Percentiles rank a stretch among this genome's conserved stretches.
phyloP scores from a whole-genome alignment of 2,797 vertebrate genomes.

The Hemitrygon akajei region DNA sequence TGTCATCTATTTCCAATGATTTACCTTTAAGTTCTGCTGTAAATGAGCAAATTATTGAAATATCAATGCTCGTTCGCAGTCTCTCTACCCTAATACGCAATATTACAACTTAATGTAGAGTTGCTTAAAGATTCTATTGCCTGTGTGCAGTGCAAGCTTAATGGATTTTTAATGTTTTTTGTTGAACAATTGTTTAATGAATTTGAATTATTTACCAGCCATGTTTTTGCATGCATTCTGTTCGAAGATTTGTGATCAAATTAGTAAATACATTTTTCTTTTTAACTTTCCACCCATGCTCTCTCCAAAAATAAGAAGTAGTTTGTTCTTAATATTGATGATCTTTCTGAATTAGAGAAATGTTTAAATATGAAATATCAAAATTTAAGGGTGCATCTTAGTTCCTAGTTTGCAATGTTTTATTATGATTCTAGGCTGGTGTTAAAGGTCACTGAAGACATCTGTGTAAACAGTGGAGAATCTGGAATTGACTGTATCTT shows the following conservation, averaged over 20 bases:
- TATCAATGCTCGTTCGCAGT: neutral
- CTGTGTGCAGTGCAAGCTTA: neutral
- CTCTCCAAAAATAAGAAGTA: neutral
- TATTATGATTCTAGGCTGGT: neutral
- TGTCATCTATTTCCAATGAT: neutral
- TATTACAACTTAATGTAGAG: neutral
- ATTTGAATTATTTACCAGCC: neutral
- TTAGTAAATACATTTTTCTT: neutral
- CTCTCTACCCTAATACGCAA: neutral
- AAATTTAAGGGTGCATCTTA: conserved; percentile 29
- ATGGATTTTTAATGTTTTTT: neutral
- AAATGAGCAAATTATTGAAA: neutral
- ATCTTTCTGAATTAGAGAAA: no score
- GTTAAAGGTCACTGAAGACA: conserved; percentile 34
- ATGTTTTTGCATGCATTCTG: neutral
- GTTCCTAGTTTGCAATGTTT: conserved; percentile 6
- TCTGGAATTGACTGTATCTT: neutral
- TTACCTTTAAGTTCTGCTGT: neutral
- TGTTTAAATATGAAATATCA: neutral
- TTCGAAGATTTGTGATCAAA: neutral
- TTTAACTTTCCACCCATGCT: neutral
- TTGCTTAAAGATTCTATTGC: neutral
- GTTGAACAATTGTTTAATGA: neutral
- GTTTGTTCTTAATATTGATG: neutral
- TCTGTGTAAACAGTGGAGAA: neutral